These are phyloP conservation scores for Drosophila ezoana DNA, from an alignment of 2,888 invertebrate species.

Conservation along the genomic window DNA sequence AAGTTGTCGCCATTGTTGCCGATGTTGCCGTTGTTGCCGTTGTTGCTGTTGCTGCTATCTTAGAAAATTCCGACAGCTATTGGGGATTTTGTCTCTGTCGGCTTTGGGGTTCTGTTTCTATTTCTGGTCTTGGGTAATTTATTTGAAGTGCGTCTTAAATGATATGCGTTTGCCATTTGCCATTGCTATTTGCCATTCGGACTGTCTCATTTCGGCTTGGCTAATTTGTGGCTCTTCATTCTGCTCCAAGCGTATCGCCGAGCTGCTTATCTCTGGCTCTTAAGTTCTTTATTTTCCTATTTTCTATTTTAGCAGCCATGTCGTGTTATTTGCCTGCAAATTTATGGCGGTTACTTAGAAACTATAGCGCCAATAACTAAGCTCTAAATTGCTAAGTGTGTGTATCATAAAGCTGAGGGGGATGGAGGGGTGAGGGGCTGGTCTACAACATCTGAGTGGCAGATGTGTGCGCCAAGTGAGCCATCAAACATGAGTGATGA, in stretches of 20 bases:
- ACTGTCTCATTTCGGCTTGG: constrained; percentile 62
- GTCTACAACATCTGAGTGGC: constrained; percentile 24
- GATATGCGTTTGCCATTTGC: constrained; percentile 66
- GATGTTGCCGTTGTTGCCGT: constrained; percentile 39
- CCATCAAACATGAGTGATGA: constrained; percentile 61
- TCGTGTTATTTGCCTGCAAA: constrained; percentile 56
- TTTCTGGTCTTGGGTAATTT: constrained; percentile 68
- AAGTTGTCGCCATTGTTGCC: constrained; percentile 73
- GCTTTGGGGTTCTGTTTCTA: constrained; percentile 50
- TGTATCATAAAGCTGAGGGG: constrained; percentile 18
- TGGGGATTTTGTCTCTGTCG: constrained; percentile 31
- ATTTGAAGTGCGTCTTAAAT: constrained; percentile 75
- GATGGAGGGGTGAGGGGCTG: constrained; percentile 7
- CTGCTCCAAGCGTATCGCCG: constrained; percentile 36
- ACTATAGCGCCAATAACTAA: constrained; percentile 62
- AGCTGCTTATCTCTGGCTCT: constrained; percentile 62
- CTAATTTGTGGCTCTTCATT: constrained; percentile 67
- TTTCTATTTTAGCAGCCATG: constrained; percentile 51
- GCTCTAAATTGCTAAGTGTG: constrained; percentile 19
- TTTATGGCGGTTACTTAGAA: constrained; percentile 73
- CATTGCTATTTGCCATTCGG: constrained; percentile 45
- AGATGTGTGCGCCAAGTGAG: constrained; percentile 57
- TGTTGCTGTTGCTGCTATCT: constrained; percentile 58
- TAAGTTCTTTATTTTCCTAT: constrained; percentile 34
- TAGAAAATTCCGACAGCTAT: constrained; percentile 53